Evolutionary conservation across 2,888 invertebrate species (phyloP), one percentile per base, ranked within the genome.

Genomic region (Idaea aversata): DNA sequence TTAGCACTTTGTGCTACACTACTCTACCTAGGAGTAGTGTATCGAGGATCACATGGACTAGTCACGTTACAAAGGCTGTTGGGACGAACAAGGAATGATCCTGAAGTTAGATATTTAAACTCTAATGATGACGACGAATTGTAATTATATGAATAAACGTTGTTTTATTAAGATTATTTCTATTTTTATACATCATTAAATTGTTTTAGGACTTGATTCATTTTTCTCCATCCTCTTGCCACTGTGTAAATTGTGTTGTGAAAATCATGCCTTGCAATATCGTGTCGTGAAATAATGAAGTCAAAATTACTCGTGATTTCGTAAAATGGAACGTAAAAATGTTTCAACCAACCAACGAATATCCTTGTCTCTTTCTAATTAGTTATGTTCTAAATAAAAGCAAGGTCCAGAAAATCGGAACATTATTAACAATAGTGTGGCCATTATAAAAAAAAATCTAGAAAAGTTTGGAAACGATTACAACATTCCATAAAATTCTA

Each of bases 81-180:
- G 0, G 87, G 85, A 0, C 78, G 82, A 0, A 62, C 71, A 5
- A 62, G 63, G 0, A 62, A 78, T 6, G 88, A 91, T 67, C 80
- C 88, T 0, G 91, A 92, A 70, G 92, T 92, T 2, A 77, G 85
- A 3, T 92, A 87, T 66, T 72, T 92, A 1, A 87, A 84, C 15
- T 68, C 81, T 0, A 83, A 87, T 65, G 76, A 81, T n/a, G 88
- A 87, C 67, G 85, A 87, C 57, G 47, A 47, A 47, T 47, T 47
- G 47, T 47, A 47, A 47, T 47, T 47, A 13, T 47, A 47, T 13
- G 13, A 7, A 47, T 47, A 47, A 47, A 36, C 7, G 47, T 47
- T 47, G 47, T 47, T 47, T 47, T 47, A 47, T 47, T 47, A 47
- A 6, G 47, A 6, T 47, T 47, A 0, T 47, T 47, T 47, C 13